Base-by-base conservation (phyloP, 2,888 invertebrate species). In the Campoletis raptor region DNA sequence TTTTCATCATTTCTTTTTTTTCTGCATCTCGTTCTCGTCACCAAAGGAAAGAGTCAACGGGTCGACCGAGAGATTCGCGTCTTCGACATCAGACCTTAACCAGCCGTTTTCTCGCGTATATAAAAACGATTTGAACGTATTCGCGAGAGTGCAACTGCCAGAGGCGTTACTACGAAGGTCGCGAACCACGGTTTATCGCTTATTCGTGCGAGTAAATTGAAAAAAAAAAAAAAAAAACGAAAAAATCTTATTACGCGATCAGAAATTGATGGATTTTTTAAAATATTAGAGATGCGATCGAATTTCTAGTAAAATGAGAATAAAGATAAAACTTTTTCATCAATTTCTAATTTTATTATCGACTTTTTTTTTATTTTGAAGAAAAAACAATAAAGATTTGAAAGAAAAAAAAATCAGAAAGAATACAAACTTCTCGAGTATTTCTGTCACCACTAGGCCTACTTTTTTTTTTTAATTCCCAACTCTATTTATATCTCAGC, bases 91-190 rank as follows among this genome's bases (percentile, higher is more conserved):
- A 42, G 72, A 73, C 72, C 64, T 66, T 48, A 40, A 73, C 57
- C 73, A 54, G 21, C 37, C n/a, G 36, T n/a, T 73, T 73, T 18
- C 24, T 37, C 45, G 21, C 57, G 4, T 57, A 12, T 30, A 76
- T 45, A 80, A 80, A 70, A 72, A 54, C 37, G 48, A 77, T 64
- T 21, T 37, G 40, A 37, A 66, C 83, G 83, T 48, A 77, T 67
- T 64, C 73, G 24, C 66, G 70, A 76, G 83, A 83, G 79, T 83
- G 77, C 80, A 83, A 77, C 83, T 77, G 80, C 67, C 86, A 80
- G 80, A 45, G 80, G 83, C 86, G 85, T 85, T 76, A 66, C 76
- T 12, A 36, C 77, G 72, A 67, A 83, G 83, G 42, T 86, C 83
- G 67, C 54, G 76, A 77, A 70, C 45, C 69, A 42, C 83, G 80